These are phyloP conservation scores for Echinarachnius parma DNA, from an alignment of 53 echinoderm and acorn worm genomes.

Conservation along the genomic window DNA sequence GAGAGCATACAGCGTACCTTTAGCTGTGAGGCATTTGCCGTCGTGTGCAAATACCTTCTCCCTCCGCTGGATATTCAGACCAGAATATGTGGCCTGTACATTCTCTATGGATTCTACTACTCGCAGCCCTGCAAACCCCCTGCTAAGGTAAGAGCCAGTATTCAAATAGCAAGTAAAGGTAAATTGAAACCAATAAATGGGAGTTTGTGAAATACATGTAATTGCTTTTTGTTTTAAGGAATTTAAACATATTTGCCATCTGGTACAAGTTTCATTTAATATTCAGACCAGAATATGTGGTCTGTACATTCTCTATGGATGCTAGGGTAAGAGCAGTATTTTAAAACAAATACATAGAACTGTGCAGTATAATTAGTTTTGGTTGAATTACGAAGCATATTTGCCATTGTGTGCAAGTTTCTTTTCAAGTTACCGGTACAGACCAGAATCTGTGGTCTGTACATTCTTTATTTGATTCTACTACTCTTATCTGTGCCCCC, in stretches of 20 bases:
- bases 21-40: constrained; percentile 60
- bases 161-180: too few relatives aligned
- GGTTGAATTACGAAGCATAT: too few relatives aligned
- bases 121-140: constrained; percentile 66
- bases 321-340: constrained; percentile 72
- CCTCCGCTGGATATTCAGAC: constrained; percentile 78
- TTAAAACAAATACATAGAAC: too few relatives aligned
- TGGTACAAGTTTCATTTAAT: constrained; percentile 51
- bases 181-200: too few relatives aligned
- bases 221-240: too few relatives aligned
- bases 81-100: constrained; percentile 77
- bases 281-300: constrained; percentile 76
- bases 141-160: constrained; percentile 70
- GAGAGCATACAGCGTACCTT: too few relatives aligned
- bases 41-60: constrained; percentile 53
- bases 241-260: constrained; percentile 54
- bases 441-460: constrained; percentile 72
- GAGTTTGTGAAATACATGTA: too few relatives aligned
- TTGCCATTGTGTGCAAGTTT: constrained; percentile 46
- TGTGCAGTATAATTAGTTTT: too few relatives aligned
- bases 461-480: too few relatives aligned
- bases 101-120: constrained; percentile 74
- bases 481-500: too few relatives aligned
- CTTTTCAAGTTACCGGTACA: constrained; percentile 77
- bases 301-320: constrained; percentile 78